These are phyloP conservation scores for Notoglanidium macrostoma DNA, from an alignment of 2,797 vertebrate genomes.

Conservation along the genomic window DNA sequence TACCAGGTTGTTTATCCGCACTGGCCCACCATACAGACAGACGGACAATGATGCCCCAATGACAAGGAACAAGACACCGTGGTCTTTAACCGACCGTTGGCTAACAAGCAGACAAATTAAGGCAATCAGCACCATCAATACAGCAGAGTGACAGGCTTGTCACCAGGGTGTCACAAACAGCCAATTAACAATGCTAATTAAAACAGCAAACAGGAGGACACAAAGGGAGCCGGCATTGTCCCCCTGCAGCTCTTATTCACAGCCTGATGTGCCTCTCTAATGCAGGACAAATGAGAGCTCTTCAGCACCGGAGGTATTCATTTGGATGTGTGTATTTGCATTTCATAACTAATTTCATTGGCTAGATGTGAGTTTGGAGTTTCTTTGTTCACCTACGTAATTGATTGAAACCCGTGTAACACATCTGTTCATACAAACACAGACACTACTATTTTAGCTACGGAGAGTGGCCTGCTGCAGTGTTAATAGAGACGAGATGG, in stretches of 20 bases:
- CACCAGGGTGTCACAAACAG: slow-evolving; percentile 86
- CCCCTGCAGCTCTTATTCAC: slow-evolving; percentile 62
- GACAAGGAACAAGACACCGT: slow-evolving; percentile 71
- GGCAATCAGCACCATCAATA: slow-evolving; percentile 78
- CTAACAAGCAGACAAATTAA: slow-evolving; percentile 79
- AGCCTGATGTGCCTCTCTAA: slow-evolving; percentile 62
- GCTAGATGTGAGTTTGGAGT: not conserved
- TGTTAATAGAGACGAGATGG: slow-evolving; percentile 50
- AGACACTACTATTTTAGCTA: slow-evolving; percentile 29
- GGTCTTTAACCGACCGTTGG: slow-evolving; percentile 64
- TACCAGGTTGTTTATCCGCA: slow-evolving; percentile 76
- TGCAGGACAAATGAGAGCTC: slow-evolving; percentile 61
- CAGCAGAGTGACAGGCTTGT: slow-evolving; percentile 81
- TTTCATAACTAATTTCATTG: not conserved
- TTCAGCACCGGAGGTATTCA: slow-evolving; percentile 57
- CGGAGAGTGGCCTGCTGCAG: slow-evolving; percentile 23
- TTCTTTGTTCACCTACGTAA: slow-evolving; percentile 16
- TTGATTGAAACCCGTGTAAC: not conserved
- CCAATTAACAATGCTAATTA: slow-evolving; percentile 99
- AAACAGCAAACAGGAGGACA: slow-evolving; percentile 86
- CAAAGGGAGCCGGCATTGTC: slow-evolving; percentile 71
- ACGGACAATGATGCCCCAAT: slow-evolving; percentile 74
- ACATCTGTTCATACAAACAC: not conserved
- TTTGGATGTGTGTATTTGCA: slow-evolving; percentile 13
- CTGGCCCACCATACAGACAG: slow-evolving; percentile 65